Percentiles rank a stretch among this genome's conserved stretches.
phyloP scores from a whole-genome alignment of 2,113 vertebrate genomes.

The Asarcornis scutulata region DNA sequence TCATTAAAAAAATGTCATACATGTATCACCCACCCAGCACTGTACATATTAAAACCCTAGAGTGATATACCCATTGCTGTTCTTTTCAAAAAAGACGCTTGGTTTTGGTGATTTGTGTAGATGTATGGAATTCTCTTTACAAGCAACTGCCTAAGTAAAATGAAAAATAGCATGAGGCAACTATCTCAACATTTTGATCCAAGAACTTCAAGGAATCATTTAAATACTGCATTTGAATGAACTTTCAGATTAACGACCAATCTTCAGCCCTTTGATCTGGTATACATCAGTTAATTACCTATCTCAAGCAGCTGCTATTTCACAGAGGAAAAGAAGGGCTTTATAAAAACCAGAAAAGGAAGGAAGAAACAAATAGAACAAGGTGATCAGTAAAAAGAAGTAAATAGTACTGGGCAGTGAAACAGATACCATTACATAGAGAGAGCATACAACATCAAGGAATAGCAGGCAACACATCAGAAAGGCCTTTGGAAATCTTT shows the following conservation, averaged over 20 bases:
- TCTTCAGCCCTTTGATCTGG: slow-evolving; percentile 17
- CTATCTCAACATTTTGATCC: not conserved
- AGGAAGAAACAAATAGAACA: not conserved
- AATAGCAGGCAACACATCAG: not conserved
- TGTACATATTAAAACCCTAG: not conserved
- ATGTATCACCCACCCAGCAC: not conserved
- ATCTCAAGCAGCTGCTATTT: not conserved
- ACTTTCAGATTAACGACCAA: not conserved
- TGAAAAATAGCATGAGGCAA: not conserved
- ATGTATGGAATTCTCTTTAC: not conserved
- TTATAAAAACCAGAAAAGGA: not conserved
- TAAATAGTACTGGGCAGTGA: not conserved
- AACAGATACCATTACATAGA: not conserved
- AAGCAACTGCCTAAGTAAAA: not conserved
- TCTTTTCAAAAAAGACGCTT: not conserved
- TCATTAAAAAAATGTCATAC: not conserved
- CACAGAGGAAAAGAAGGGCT: not conserved
- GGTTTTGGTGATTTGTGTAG: not conserved
- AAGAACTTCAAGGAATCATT: not conserved
- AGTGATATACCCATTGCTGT: not conserved
- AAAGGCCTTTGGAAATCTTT: not conserved
- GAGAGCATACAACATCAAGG: not conserved
- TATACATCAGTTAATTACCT: slow-evolving; percentile 3
- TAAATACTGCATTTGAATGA: not conserved
- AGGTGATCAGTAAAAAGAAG: not conserved